Conservation (phyloP, 2,113 vertebrate species). For the Theropithecus gelada region DNA sequence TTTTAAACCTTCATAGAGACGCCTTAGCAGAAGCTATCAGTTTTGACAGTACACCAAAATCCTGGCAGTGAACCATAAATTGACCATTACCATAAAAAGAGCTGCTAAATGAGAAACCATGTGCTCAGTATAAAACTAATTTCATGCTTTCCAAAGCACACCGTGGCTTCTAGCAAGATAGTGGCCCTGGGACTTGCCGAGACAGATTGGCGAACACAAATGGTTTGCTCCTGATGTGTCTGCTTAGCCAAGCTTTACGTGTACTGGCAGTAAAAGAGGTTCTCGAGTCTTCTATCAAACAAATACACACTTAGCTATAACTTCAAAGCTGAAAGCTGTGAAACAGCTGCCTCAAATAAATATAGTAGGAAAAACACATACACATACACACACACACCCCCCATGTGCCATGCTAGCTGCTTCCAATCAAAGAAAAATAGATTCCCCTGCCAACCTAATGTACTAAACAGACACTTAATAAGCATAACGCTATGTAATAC, state of each 20-base stretch:
- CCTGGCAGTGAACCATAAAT: constrained; percentile 86
- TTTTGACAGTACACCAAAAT: constrained; percentile 83
- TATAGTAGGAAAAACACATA: constrained; percentile 77
- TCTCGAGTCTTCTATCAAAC: constrained; percentile 86
- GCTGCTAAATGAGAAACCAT: constrained; percentile 88
- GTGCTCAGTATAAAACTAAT: constrained; percentile 91
- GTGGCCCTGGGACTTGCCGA: constrained; percentile 88
- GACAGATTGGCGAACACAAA: constrained; percentile 88
- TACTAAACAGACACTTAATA: constrained; percentile 67
- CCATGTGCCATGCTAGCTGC: constrained; percentile 78
- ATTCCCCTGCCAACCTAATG: constrained; percentile 65
- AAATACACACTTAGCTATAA: constrained; percentile 84
- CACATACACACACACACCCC: neutral
- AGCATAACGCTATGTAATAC: constrained; percentile 61
- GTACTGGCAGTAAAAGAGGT: constrained; percentile 84
- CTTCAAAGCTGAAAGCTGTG: constrained; percentile 82
- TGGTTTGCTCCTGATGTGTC: constrained; percentile 83
- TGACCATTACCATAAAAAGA: constrained; percentile 91
- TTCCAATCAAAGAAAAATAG: constrained; percentile 74
- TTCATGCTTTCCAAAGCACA: constrained; percentile 93
- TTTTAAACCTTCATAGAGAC: constrained; percentile 83
- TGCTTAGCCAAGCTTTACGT: constrained; percentile 87
- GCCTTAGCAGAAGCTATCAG: constrained; percentile 86
- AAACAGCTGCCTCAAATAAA: constrained; percentile 84
- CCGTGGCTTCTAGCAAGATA: constrained; percentile 88